phyloP scores from a whole-genome alignment of 2,888 invertebrate species.

The Charanyca ferruginea region DNA sequence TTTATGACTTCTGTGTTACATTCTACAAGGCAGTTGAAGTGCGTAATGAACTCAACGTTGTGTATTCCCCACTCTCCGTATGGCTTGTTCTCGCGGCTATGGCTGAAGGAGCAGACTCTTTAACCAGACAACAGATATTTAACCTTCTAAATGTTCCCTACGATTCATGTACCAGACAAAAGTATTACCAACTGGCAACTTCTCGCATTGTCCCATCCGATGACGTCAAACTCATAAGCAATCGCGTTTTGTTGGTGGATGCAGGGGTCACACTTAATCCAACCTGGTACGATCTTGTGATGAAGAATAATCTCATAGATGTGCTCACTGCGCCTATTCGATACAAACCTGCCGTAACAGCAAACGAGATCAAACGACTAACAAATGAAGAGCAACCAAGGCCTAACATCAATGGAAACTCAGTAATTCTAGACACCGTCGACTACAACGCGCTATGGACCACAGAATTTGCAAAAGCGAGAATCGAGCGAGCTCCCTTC shows the following conservation, averaged over 20 bases:
- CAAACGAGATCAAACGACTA: conserved; percentile 41
- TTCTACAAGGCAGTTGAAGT: conserved; percentile 35
- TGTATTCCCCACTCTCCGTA: conserved; percentile 54
- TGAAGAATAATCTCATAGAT: conserved; percentile 38
- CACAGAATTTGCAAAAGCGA: conserved; percentile 39
- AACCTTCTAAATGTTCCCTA: conserved; percentile 55
- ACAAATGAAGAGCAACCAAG: conserved; percentile 1
- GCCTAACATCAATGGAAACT: conserved; percentile 55
- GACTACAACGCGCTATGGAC: conserved; percentile 42
- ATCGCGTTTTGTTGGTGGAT: conserved; percentile 55
- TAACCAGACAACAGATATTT: conserved; percentile 50
- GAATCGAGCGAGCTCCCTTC: conserved; percentile 42
- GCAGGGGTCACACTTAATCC: conserved; percentile 39
- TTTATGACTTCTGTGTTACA: conserved; percentile 35
- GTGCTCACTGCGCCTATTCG: conserved; percentile 47
- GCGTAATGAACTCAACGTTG: conserved; percentile 46
- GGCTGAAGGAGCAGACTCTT: conserved; percentile 59
- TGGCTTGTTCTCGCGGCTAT: conserved; percentile 62
- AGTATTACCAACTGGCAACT: conserved; percentile 57
- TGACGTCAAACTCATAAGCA: conserved; percentile 51
- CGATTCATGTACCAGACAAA: conserved; percentile 53
- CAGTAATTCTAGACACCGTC: conserved; percentile 52
- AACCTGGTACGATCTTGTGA: conserved; percentile 50
- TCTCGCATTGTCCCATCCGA: conserved; percentile 40
- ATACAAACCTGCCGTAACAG: conserved; percentile 39